Percentiles rank a stretch among this genome's conserved stretches.
Conservation (phyloP, 2,113 vertebrate species). For the Takifugu flavidus region DNA sequence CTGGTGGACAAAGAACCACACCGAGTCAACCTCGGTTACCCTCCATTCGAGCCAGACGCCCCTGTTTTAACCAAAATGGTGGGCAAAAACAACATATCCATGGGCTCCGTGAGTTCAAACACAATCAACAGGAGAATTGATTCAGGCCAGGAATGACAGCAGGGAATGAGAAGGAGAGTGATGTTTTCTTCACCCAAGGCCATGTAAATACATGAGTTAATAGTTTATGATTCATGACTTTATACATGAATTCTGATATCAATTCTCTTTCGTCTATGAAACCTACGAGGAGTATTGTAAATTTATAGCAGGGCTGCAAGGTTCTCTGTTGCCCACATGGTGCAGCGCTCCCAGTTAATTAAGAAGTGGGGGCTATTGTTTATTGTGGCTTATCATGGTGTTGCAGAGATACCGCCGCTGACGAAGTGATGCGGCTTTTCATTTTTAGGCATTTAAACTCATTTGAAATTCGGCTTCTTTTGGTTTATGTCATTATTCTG, state of each 20-base stretch:
- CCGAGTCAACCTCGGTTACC: conserved; percentile 11
- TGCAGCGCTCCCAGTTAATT: conserved; percentile 32
- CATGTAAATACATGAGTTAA: conserved; percentile 53
- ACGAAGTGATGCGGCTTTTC: neutral
- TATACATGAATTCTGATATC: conserved; percentile 38
- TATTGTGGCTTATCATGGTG: neutral
- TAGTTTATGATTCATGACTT: conserved; percentile 49
- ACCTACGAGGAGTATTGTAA: conserved; percentile 31
- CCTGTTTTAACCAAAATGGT: conserved; percentile 18
- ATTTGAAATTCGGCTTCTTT: too few species aligned
- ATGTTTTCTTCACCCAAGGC: conserved; percentile 34
- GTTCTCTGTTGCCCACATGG: conserved; percentile 17
- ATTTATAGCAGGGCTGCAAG: conserved; percentile 30
- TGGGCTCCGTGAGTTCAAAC: conserved; percentile 25
- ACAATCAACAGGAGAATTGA: conserved; percentile 50
- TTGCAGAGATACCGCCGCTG: neutral
- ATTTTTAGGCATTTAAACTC: too few species aligned
- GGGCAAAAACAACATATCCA: conserved; percentile 8
- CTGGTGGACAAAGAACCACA: conserved; percentile 29
- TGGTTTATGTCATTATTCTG: too few species aligned
- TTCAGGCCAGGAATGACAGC: conserved; percentile 43
- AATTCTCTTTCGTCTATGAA: conserved; percentile 33
- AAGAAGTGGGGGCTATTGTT: neutral
- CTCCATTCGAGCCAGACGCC: conserved; percentile 29
- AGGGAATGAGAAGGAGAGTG: conserved; percentile 13